Evolutionary conservation across 2,797 vertebrate species (phyloP), one percentile per base, ranked within the genome.

Genomic region (Ctenosaura bakeri): DNA sequence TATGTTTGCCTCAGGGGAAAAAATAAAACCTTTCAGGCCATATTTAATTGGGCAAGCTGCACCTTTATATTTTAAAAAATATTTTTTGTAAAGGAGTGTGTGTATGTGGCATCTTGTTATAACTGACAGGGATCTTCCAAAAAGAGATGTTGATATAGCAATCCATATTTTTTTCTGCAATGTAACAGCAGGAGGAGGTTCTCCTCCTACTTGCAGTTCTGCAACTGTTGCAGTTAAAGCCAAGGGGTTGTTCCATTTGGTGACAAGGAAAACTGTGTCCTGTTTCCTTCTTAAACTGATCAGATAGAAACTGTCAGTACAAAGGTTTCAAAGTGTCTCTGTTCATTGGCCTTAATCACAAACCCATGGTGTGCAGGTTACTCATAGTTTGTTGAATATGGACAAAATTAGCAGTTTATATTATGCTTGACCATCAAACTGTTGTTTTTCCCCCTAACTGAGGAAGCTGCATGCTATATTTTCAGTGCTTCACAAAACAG

Each of bases 121-220:
- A 74, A 20, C n/a, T 73, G 32, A 18, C 5, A 77, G 9, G 9
- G 38, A 42, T 26, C 7, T 32, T 81, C 20, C 24, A 46, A 89
- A 69, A 88, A 2, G 0, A 5, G 3, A 38, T 0, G 5, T 50
- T 32, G 6, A 87, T 59, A 54, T 64, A 74, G 16, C 6, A 46
- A 9, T 88, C 46, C 59, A 59, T 88, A 46, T 56, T 91, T 85
- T 91, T 1, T 62, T 0, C 85, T 87, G 18, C 81, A 56, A 59
- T 95, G 92, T 83, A 92, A 88, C 66, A 69, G 13, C 89, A 94
- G 92, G 86, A 93, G 95, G 93, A 91, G 38, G 52, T 83, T 62
- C 74, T 94, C 29, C 14, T 88, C 73, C 62, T 86, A 52, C 56
- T 56, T 90, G 85, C 50, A 86, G 66, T 94, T 92, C 73, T 92